These are phyloP conservation scores for Pavo muticus DNA, from an alignment of 2,113 vertebrate genomes.

Conservation along the genomic window DNA sequence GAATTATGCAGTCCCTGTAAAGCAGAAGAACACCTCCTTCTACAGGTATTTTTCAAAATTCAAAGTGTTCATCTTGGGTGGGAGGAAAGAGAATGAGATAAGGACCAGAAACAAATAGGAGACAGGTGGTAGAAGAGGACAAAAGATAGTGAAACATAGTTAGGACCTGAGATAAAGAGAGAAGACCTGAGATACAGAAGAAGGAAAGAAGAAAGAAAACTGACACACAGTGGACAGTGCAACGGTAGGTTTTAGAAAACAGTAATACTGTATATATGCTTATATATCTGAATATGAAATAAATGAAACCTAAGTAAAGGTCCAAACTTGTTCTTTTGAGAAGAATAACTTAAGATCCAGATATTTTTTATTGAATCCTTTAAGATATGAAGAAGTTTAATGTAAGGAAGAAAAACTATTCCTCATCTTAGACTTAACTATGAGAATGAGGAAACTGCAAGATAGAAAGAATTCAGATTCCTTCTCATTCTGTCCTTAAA, in stretches of 20 bases:
- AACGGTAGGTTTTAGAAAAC: background rate
- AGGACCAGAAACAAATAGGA: conserved; percentile 38
- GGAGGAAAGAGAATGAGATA: conserved; percentile 58
- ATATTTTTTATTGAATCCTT: background rate
- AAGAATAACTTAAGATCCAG: background rate
- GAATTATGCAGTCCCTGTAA: conserved; percentile 47
- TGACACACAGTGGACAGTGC: conserved; percentile 9
- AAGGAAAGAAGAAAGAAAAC: background rate
- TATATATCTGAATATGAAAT: background rate
- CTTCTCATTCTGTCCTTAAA: background rate
- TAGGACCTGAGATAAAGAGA: conserved; percentile 63
- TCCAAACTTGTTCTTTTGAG: background rate
- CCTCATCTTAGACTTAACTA: background rate
- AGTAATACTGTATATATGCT: background rate
- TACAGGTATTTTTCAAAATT: conserved; percentile 21
- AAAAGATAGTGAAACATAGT: conserved; percentile 51
- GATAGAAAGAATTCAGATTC: conserved; percentile 13
- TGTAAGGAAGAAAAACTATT: conserved; percentile 12
- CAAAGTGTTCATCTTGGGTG: conserved; percentile 4
- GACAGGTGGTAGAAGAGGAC: conserved; percentile 46
- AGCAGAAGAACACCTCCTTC: background rate
- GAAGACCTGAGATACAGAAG: conserved; percentile 55
- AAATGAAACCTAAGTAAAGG: background rate
- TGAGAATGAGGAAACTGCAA: background rate
- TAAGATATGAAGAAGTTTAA: background rate